Percentiles rank a stretch among this genome's conserved stretches.
Conservation (phyloP, 2,888 invertebrate species). For the Acleris sparsana region DNA sequence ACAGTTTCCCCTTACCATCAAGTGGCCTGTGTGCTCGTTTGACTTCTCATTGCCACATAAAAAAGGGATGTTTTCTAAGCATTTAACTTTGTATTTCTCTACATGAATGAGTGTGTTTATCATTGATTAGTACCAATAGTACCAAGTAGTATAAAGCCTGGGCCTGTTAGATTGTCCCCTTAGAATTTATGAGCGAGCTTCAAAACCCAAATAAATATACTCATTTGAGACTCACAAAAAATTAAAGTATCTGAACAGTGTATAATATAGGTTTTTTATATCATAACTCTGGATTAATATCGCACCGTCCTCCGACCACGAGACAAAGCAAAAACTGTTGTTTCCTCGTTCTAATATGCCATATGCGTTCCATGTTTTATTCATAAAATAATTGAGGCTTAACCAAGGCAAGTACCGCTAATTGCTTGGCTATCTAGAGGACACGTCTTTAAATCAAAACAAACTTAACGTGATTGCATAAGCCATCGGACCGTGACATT, state of each 20-base stretch:
- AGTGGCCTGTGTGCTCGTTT: too few species aligned
- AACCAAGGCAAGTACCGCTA: conserved; percentile 17
- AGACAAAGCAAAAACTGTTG: conserved; percentile 36
- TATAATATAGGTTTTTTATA: conserved; percentile 16
- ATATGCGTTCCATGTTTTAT: conserved; percentile 35
- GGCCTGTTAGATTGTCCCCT: too few species aligned
- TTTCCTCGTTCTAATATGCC: conserved; percentile 35
- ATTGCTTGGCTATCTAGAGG: conserved; percentile 27
- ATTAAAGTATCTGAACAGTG: conserved; percentile 9
- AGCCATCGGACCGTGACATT: conserved; percentile 58
- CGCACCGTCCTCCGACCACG: conserved; percentile 18
- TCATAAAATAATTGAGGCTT: conserved; percentile 32
- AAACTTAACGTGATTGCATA: conserved; percentile 40
- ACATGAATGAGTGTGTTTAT: too few species aligned
- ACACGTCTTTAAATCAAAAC: conserved; percentile 31
- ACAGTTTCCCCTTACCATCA: too few species aligned
- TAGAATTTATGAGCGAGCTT: too few species aligned
- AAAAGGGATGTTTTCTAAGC: too few species aligned
- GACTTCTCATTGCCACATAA: too few species aligned
- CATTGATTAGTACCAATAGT: too few species aligned
- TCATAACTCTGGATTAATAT: conserved; percentile 24
- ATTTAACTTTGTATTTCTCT: too few species aligned
- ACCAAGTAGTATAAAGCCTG: too few species aligned
- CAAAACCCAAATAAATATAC: neutral
- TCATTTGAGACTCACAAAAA: conserved; percentile 4